These are phyloP conservation scores for Callimico goeldii DNA, from an alignment of 2,797 vertebrate species.

Conservation along the genomic window DNA sequence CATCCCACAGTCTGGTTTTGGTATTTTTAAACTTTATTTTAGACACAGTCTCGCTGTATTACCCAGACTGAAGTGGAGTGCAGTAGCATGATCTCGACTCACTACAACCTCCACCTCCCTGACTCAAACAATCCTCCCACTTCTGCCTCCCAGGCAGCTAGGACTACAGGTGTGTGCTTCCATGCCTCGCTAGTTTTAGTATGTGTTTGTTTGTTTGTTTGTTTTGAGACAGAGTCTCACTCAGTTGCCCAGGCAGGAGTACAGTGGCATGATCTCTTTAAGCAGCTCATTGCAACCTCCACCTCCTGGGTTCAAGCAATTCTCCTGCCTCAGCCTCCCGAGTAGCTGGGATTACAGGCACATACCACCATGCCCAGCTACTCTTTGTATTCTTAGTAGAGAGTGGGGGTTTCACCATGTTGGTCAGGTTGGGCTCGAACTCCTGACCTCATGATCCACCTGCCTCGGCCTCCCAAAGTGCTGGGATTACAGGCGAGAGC, in stretches of 20 bases:
- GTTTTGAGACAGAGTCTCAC: neutral
- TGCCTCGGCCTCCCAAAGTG: neutral
- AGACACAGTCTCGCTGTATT: neutral
- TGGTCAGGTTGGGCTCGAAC: neutral
- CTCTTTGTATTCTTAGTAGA: neutral
- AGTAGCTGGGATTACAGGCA: neutral
- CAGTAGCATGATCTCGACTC: neutral
- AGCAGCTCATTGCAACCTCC: neutral
- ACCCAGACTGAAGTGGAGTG: neutral
- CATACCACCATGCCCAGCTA: neutral
- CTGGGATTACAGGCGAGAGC: neutral
- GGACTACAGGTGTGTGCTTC: neutral
- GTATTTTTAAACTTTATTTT: neutral
- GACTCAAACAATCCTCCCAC: neutral
- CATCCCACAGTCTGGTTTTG: neutral
- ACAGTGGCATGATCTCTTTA: neutral
- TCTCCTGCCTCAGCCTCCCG: neutral
- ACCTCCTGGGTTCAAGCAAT: neutral
- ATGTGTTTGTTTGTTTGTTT: neutral
- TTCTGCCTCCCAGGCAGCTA: neutral
- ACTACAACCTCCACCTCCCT: neutral
- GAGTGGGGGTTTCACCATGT: neutral
- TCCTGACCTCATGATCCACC: neutral
- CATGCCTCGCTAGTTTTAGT: neutral
- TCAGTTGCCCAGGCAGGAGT: neutral